Conservation (phyloP, 2,797 vertebrate genomes). For the Catharus ustulatus region DNA sequence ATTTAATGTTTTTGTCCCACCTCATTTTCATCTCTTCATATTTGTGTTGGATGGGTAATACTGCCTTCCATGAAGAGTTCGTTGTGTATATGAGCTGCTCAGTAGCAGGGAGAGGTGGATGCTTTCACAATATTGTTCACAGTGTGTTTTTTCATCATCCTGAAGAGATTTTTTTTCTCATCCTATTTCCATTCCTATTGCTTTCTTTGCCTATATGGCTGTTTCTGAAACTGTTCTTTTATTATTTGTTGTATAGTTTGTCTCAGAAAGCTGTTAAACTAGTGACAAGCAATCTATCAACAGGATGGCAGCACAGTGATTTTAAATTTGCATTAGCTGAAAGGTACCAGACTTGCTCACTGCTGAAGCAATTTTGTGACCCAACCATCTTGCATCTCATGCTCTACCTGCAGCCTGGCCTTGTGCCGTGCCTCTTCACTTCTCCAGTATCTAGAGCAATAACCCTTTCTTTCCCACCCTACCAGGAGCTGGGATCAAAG, state of each 20-base stretch:
- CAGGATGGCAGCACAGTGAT: neutral
- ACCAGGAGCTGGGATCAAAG: rapidly evolving
- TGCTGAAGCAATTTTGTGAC: neutral
- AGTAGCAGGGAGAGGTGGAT: neutral
- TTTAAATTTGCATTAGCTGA: neutral
- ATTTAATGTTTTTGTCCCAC: neutral
- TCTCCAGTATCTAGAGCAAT: neutral
- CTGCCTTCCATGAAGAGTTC: neutral
- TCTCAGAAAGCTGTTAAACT: neutral
- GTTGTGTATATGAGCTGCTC: neutral
- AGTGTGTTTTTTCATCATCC: neutral
- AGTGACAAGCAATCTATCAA: neutral
- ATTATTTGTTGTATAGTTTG: neutral
- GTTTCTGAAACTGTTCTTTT: neutral
- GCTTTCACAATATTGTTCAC: neutral
- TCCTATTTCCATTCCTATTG: neutral
- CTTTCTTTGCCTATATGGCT: neutral
- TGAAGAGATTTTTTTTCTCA: neutral
- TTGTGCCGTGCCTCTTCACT: neutral
- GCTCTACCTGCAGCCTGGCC: neutral
- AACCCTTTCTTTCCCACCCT: neutral
- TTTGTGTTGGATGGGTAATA: neutral
- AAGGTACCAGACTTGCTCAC: neutral
- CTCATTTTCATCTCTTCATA: neutral
- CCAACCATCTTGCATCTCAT: neutral